Evolutionary conservation across 2,888 invertebrate species (phyloP).

Genomic region (Zaprionus bogoriensis): DNA sequence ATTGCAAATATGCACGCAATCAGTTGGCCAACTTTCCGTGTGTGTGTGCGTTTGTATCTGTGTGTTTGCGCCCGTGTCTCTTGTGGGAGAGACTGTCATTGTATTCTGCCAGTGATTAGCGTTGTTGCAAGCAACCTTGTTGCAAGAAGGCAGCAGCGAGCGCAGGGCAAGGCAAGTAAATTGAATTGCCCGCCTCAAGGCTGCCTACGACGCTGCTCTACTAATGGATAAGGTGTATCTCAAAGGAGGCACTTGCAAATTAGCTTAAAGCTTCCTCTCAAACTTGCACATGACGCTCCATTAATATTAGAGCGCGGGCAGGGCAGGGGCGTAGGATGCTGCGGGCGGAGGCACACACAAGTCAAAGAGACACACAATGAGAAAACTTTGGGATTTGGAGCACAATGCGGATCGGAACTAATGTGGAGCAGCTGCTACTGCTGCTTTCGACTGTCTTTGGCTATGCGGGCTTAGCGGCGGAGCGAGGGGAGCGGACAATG

Average conservation of each 20-base stretch:
- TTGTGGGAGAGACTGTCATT: conserved; percentile 23
- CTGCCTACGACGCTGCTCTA: conserved; percentile 19
- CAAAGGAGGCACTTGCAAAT: conserved; percentile 29
- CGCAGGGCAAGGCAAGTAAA: conserved; percentile 39
- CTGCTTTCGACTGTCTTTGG: conserved; percentile 8
- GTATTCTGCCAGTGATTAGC: conserved; percentile 40
- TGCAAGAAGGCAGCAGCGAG: conserved; percentile 10
- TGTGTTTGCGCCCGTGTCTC: conserved; percentile 9
- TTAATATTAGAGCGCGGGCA: conserved; percentile 44
- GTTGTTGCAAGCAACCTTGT: conserved; percentile 11
- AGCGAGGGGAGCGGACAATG: not conserved
- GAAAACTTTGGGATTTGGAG: conserved; percentile 65
- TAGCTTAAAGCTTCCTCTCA: conserved; percentile 42
- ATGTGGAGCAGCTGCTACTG: conserved; percentile 56
- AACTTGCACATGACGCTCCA: conserved; percentile 42
- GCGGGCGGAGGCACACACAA: not conserved
- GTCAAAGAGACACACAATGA: conserved; percentile 45
- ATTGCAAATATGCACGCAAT: conserved; percentile 52
- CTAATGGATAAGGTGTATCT: conserved; percentile 40
- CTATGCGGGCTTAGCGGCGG: not conserved
- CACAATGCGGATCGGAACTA: conserved; percentile 63
- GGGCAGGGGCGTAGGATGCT: not conserved
- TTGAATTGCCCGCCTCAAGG: conserved; percentile 35
- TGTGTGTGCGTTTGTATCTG: not conserved
- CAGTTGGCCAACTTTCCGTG: conserved; percentile 20